Conservation (phyloP, 2,888 invertebrate genomes). For the Orthosia cruda region DNA sequence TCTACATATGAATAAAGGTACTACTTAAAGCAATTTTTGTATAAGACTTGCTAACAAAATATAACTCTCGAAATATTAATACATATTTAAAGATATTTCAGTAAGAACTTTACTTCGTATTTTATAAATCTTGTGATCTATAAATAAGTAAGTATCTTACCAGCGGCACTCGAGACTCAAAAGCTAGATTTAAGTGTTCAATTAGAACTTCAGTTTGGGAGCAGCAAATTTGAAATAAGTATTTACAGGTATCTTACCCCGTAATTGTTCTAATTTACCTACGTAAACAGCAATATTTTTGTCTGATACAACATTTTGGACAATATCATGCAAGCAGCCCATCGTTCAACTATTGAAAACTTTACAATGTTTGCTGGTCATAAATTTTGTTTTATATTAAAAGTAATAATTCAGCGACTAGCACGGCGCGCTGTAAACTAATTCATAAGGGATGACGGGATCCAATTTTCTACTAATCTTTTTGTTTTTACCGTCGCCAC, state of each 20-base stretch:
- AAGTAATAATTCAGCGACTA: constrained; percentile 18
- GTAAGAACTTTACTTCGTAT: background rate
- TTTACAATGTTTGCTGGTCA: background rate
- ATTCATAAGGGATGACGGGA: background rate
- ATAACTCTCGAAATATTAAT: background rate
- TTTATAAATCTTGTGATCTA: background rate
- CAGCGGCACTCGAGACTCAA: background rate
- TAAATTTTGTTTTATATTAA: constrained; percentile 39
- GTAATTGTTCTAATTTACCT: background rate
- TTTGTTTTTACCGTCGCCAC: background rate
- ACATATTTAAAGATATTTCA: background rate
- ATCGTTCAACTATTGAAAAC: constrained; percentile 19
- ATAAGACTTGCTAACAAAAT: background rate
- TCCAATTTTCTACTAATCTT: constrained; percentile 18
- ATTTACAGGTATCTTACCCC: background rate
- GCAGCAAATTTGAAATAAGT: background rate
- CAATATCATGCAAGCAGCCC: background rate
- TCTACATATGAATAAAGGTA: background rate
- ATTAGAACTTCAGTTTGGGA: background rate
- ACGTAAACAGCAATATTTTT: background rate
- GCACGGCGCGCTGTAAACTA: background rate
- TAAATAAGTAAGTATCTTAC: background rate
- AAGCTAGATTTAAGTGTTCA: background rate
- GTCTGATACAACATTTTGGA: background rate
- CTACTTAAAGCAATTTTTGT: background rate